These are phyloP conservation scores for Holocentrus rufus DNA, from an alignment of 2,797 vertebrate genomes.

Conservation along the genomic window DNA sequence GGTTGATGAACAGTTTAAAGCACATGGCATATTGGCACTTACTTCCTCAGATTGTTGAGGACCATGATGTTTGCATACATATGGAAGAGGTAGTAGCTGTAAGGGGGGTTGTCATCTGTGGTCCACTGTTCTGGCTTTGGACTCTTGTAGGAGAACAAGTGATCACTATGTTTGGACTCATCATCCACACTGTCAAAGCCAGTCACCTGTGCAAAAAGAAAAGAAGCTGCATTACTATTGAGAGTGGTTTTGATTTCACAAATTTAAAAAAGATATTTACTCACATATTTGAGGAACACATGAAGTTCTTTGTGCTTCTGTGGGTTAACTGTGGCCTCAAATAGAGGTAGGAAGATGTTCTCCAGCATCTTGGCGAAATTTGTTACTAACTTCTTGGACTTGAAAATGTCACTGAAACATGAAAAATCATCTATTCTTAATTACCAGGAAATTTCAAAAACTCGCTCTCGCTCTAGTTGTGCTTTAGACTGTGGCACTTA, in stretches of 20 bases:
- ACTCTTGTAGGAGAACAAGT: slow-evolving; percentile 90
- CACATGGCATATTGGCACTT: slow-evolving; percentile 52
- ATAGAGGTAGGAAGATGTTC: slow-evolving; percentile 95
- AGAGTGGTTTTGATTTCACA: too few species aligned
- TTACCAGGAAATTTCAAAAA: background rate
- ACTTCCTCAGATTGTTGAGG: slow-evolving; percentile 90
- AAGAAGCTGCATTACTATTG: background rate
- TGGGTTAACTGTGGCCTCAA: slow-evolving; percentile 93
- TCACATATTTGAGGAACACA: slow-evolving; percentile 95
- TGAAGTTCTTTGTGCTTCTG: slow-evolving; percentile 91
- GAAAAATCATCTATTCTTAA: slow-evolving; percentile 19
- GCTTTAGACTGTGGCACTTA: slow-evolving; percentile 76
- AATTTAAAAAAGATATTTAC: slow-evolving; percentile 52
- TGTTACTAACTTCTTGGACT: slow-evolving; percentile 88
- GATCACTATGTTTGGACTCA: slow-evolving; percentile 91
- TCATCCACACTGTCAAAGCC: slow-evolving; percentile 93
- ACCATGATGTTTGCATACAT: slow-evolving; percentile 94
- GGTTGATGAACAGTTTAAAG: background rate
- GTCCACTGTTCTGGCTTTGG: slow-evolving; percentile 89
- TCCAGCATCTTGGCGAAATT: slow-evolving; percentile 95
- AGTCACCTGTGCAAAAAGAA: slow-evolving; percentile 80
- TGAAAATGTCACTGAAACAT: slow-evolving; percentile 93
- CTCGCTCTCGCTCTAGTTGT: too few species aligned
- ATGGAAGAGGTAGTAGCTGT: slow-evolving; percentile 91
- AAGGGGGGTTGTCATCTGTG: slow-evolving; percentile 87